Conservation (phyloP, 2,888 invertebrate species). For the Gibbula magus region DNA sequence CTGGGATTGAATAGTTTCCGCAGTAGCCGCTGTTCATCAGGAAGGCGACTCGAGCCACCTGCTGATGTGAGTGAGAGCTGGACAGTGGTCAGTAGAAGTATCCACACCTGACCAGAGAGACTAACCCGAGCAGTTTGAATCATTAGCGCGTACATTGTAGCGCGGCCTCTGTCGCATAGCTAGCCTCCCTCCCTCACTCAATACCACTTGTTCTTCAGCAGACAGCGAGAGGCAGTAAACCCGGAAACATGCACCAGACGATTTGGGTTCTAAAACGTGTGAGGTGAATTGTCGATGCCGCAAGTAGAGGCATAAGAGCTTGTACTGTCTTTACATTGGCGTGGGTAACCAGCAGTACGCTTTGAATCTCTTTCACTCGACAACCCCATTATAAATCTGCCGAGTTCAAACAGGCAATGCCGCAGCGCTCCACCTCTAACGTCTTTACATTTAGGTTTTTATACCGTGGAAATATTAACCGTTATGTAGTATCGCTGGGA, state of each 20-base stretch:
- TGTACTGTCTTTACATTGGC: no score
- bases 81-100: not conserved
- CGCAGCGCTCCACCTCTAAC: no score
- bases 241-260: not conserved
- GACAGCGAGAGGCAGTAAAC: not conserved
- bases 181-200: no score
- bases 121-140: not conserved
- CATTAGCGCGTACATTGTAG: not conserved
- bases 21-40: constrained; percentile 76
- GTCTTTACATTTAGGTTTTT: no score
- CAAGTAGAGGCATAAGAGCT: not conserved
- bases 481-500: no score
- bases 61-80: not conserved
- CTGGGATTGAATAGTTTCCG: constrained; percentile 73
- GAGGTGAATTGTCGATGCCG: not conserved
- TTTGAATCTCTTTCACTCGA: no score
- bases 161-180: not conserved
- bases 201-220: no score
- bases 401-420: no score
- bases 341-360: no score
- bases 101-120: not conserved
- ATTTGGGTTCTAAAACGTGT: not conserved
- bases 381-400: no score
- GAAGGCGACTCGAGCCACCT: constrained; percentile 39
- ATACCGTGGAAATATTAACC: no score